Evolutionary conservation across 2,888 invertebrate species (phyloP), one percentile per base, ranked within the genome.

Genomic region (Agrochola lychnidis): DNA sequence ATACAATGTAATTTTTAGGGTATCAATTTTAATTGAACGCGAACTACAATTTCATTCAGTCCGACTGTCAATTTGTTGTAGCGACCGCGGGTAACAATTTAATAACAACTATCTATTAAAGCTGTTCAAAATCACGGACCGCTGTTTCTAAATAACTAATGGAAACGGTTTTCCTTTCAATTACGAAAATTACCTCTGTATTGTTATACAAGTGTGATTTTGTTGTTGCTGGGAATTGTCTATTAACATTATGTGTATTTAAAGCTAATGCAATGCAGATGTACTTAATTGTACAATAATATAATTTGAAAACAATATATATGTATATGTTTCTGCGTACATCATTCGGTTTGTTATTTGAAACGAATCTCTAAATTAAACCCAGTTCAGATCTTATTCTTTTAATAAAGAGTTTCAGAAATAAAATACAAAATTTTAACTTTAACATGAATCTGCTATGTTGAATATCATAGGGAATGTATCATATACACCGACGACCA

Each of bases 1-100:
- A 84, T 84, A 68, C 68, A 77, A 71, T 76, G 70, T 79, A 48
- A 84, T 89, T 85, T 63, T 75, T 79, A 57, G 53, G 61, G 73
- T 84, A 84, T 87, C 76, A 70, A 82, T 83, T 78, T 73, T 69
- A 81, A 78, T 84, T 79, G 76, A 78, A 78, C 64, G 66, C 73
- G 69, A 80, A 81, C 85, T 83, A 85, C 82, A 85, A 74, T 86
- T 87, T 89, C 82, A 86, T 90, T 89, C 84, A 86, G 82, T 86
- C 82, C 75, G 51, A 40, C 75, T 82, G 85, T 89, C 82, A 81
- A 83, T 82, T 86, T 82, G 81, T 74, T 78, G 78, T 83, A 82
- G 78, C 82, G 72, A 82, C 72, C 73, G 73, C 75, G 68, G 79
- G 78, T 87, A 87, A 88, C 83, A 88, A 85, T 88, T 88, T 85